Base-by-base conservation (phyloP, 2,888 invertebrate genomes). In the Drosophila antonietae region DNA sequence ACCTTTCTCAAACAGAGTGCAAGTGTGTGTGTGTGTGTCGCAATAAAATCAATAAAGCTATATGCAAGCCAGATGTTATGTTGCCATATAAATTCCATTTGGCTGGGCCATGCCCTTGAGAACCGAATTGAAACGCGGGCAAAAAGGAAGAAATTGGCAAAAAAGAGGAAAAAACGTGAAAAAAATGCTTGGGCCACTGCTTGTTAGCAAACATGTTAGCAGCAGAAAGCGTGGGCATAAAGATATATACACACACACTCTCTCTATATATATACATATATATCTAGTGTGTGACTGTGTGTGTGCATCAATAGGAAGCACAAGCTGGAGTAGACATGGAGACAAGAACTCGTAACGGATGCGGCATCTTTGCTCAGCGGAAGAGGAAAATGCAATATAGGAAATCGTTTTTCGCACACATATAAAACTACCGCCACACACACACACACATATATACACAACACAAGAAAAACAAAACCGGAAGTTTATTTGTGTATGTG, bases 381-480 rank as follows among this genome's bases (percentile, higher is more conserved):
- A 91, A 91, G 84, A 84, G 91, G 88, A 89, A 91, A 91, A 91
- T 91, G 91, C 90, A 92, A 91, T 92, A 89, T 88, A 91, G 91
- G 92, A 92, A 92, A 92, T 91, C 92, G 90, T 91, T 91, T 91
- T 85, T 90, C 85, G 86, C 85, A 90, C 68, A 67, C 65, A 65
- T 44, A 63, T 37, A 52, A 52, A 52, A 52, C 52, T 52, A 52
- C 52, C 37, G 35, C 20, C 39, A 55, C n/a, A n/a, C 39, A 1
- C 39, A 37, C 37, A 37, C 37, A 53, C 15, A 28, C 15, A 39
- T 4, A 53, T 4, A 53, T 15, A 39, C 15, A 39, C 9, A 23
- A 35, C 18, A 31, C 60, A 55, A 61, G 41, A 49, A 63, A 44
- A 68, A 74, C 75, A 76, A 82, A 83, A 78, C 89, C 80, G 88